Conservation (phyloP, 2,888 invertebrate genomes). For the Gnatocerus cornutus region DNA sequence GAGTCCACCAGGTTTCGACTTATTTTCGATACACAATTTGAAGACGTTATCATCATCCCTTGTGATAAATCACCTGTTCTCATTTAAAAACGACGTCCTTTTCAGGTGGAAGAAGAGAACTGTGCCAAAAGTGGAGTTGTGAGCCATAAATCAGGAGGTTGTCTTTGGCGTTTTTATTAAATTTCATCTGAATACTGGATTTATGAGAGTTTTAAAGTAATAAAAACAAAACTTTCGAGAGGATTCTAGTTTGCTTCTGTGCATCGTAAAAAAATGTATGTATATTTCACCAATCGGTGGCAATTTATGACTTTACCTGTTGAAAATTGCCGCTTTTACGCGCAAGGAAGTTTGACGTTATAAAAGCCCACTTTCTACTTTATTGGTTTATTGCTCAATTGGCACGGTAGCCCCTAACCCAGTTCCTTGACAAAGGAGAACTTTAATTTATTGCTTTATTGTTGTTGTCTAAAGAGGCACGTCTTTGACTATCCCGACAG, state of each 20-base stretch:
- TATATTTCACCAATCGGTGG: slow-evolving; percentile 40
- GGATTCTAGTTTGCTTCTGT: slow-evolving; percentile 38
- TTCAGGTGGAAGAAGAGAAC: slow-evolving; percentile 37
- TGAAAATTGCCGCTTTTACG: slow-evolving; percentile 33
- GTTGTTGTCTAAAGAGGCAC: slow-evolving; percentile 12
- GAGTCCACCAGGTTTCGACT: slow-evolving; percentile 46
- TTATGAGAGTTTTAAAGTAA: slow-evolving; percentile 51
- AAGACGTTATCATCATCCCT: slow-evolving; percentile 30
- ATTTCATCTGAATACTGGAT: slow-evolving; percentile 49
- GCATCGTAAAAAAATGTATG: slow-evolving; percentile 38
- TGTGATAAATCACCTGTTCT: slow-evolving; percentile 44
- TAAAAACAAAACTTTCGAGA: slow-evolving; percentile 49
- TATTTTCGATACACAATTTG: slow-evolving; percentile 33
- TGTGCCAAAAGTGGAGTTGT: slow-evolving; percentile 61
- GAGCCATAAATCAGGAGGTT: slow-evolving; percentile 49
- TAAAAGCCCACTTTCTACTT: slow-evolving; percentile 53
- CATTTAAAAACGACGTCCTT: slow-evolving; percentile 39
- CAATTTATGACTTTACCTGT: slow-evolving; percentile 48
- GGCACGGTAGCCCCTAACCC: slow-evolving; percentile 47
- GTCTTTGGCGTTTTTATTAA: slow-evolving; percentile 54
- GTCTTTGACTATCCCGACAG: slow-evolving; percentile 6
- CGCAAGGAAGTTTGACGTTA: slow-evolving; percentile 23
- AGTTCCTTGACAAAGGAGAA: slow-evolving; percentile 41
- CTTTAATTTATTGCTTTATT: slow-evolving; percentile 46
- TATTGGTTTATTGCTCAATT: slow-evolving; percentile 56